phyloP scores from a whole-genome alignment of 2,888 invertebrate species.

The Drosophila longiperda region DNA sequence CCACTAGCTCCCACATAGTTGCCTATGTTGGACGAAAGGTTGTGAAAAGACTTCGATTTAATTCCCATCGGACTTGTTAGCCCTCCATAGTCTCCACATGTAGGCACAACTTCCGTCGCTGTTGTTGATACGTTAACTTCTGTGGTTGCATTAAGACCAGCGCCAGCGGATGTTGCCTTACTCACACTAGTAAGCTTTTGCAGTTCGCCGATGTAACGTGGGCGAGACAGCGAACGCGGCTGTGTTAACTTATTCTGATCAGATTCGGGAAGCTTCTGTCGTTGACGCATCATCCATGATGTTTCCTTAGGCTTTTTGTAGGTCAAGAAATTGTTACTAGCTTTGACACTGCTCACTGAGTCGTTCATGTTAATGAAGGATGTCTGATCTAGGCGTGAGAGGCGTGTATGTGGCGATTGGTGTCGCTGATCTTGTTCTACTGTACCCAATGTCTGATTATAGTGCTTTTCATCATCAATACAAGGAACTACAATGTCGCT shows the following conservation, averaged over 20 bases:
- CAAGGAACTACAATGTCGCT: slow-evolving; percentile 84
- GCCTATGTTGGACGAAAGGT: slow-evolving; percentile 78
- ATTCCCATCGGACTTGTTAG: slow-evolving; percentile 84
- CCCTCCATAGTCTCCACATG: slow-evolving; percentile 48
- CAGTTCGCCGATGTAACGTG: slow-evolving; percentile 82
- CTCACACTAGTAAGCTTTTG: slow-evolving; percentile 79
- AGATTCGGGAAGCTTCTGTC: slow-evolving; percentile 29
- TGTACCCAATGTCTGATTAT: slow-evolving; percentile 4
- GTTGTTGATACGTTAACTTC: slow-evolving; percentile 25
- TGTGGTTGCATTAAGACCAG: slow-evolving; percentile 61
- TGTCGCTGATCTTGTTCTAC: slow-evolving; percentile 20
- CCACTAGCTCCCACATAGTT: slow-evolving; percentile 35
- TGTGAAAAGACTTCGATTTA: slow-evolving; percentile 85
- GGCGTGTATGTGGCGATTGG: slow-evolving; percentile 51
- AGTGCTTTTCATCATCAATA: slow-evolving; percentile 78
- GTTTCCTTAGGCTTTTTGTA: slow-evolving; percentile 83
- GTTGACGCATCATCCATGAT: slow-evolving; percentile 32
- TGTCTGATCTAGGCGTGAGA: slow-evolving; percentile 77
- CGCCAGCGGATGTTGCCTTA: slow-evolving; percentile 83
- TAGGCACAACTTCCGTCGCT: slow-evolving; percentile 22
- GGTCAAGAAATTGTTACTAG: slow-evolving; percentile 77
- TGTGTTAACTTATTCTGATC: slow-evolving; percentile 33
- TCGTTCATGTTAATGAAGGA: slow-evolving; percentile 59
- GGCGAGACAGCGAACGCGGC: slow-evolving; percentile 82
- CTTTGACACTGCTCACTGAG: slow-evolving; percentile 13